These are phyloP conservation scores for Ophion obscuratus DNA, from an alignment of 2,888 invertebrate genomes.

Conservation along the genomic window DNA sequence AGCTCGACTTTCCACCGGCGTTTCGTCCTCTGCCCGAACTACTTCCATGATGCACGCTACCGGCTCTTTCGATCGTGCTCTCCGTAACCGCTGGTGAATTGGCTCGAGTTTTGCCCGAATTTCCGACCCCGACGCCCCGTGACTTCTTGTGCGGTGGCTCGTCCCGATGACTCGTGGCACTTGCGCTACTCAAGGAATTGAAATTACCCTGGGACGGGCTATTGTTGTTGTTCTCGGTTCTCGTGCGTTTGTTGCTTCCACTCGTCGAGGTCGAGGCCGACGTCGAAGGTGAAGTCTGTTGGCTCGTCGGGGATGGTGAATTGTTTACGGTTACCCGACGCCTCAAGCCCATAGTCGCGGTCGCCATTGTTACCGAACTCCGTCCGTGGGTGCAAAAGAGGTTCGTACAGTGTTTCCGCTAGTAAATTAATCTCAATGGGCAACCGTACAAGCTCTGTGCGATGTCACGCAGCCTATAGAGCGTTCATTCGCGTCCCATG, in stretches of 20 bases:
- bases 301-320: constrained; percentile 76
- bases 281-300: constrained; percentile 74
- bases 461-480: constrained; percentile 41
- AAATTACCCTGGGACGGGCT: constrained; percentile 83
- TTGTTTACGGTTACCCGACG: constrained; percentile 82
- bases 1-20: constrained; percentile 62
- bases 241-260: constrained; percentile 79
- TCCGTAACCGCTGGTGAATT: constrained; percentile 61
- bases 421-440: constrained; percentile 36
- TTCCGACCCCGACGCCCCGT: constrained; percentile 73
- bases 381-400: not conserved
- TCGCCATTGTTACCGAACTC: constrained; percentile 77
- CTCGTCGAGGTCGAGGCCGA: constrained; percentile 64
- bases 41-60: constrained; percentile 48
- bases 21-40: constrained; percentile 51
- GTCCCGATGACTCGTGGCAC: constrained; percentile 65
- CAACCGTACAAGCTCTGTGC: not conserved
- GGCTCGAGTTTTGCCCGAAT: constrained; percentile 60
- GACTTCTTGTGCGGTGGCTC: constrained; percentile 81
- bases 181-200: constrained; percentile 76
- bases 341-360: constrained; percentile 82
- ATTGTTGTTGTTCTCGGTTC: constrained; percentile 83
- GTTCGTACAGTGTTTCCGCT: constrained; percentile 11
- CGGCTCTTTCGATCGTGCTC: constrained; percentile 37
- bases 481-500: constrained; percentile 30